Evolutionary conservation across 2,888 invertebrate genomes (phyloP), one percentile per base, ranked within the genome.

Genomic region (Hylaea fasciaria): DNA sequence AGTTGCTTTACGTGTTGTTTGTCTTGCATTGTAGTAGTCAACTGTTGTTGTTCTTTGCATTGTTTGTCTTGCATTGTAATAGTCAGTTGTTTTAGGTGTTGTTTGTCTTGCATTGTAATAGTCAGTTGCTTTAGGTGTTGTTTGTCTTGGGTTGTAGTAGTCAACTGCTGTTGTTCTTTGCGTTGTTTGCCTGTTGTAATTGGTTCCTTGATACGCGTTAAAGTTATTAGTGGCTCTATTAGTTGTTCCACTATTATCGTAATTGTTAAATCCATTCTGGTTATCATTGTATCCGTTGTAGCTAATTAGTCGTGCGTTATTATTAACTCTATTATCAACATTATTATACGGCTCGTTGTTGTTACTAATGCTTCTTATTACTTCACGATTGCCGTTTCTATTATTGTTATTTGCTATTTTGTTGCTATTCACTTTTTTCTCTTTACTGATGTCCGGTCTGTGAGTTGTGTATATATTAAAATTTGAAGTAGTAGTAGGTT

Each of bases 261-360:
- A 35, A 16, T 45, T 49, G 29, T 48, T 45, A 16, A 7, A 28
- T n/a, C 29, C 32, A 29, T 49, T 70, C 9, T 52, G 40, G 54
- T 59, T 68, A 11, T 54, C 40, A 50, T 59, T 68, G 17, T 56
- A 57, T 11, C 53, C 54, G 7, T 62, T 58, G 51, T 46, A 52
- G 12, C 46, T 52, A 43, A 59, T 46, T 17, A 62, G 17, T 35
- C 55, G 44, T 22, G 8, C 48, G 57, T 16, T 63, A 57, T 17
- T 16, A 0, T 37, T 10, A 3, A 28, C 40, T 45, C 40, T 46
- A 5, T 13, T 55, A 17, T 60, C 46, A 16, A 2, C 47, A 13
- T 52, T 53, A 45, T 22, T 63, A 40, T 32, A 41, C 1, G 40
- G 12, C 52, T 46, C 44, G 13, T n/a, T 37, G 29, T 51, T 54